Conservation (phyloP, 1,140 invertebrate genomes). For the Coelopa frigida region DNA sequence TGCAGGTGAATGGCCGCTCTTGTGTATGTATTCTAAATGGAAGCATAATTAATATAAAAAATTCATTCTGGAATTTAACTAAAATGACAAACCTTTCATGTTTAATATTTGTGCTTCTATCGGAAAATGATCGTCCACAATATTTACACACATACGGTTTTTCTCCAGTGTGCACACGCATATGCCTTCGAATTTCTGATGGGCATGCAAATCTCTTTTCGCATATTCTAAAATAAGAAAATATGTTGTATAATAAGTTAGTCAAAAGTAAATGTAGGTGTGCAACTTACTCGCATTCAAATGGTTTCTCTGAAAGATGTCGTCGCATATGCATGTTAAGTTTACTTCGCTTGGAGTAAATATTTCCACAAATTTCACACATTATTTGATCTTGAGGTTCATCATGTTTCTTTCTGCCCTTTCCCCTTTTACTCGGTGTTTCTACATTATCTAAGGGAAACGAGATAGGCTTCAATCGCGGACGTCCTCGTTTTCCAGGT, state of each 20-base stretch:
- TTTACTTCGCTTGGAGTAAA: slow-evolving; percentile 33
- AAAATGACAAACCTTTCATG: slow-evolving; percentile 48
- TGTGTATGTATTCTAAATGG: slow-evolving; percentile 58
- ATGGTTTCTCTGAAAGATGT: slow-evolving; percentile 37
- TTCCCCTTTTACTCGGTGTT: slow-evolving; percentile 4
- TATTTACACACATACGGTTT: slow-evolving; percentile 62
- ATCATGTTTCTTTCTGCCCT: slow-evolving; percentile 16
- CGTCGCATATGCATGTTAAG: slow-evolving; percentile 41
- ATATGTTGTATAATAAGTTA: not conserved
- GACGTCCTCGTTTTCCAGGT: no score
- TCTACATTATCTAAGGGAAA: slow-evolving; percentile 2
- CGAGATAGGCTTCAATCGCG: no score
- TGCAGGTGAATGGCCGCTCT: slow-evolving; percentile 63
- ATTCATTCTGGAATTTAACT: not conserved
- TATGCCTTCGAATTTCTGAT: slow-evolving; percentile 35
- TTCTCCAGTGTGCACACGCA: slow-evolving; percentile 38
- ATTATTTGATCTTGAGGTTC: slow-evolving; percentile 30
- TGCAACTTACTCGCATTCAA: slow-evolving; percentile 33
- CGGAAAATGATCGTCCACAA: slow-evolving; percentile 64
- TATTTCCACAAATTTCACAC: slow-evolving; percentile 40
- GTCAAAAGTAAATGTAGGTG: not conserved
- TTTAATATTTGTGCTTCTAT: slow-evolving; percentile 52
- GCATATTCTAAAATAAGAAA: slow-evolving; percentile 27
- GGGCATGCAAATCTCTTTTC: slow-evolving; percentile 35
- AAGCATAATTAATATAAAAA: not conserved